These are phyloP conservation scores for Tipula helvola DNA, from an alignment of 2,888 invertebrate genomes.

Conservation along the genomic window DNA sequence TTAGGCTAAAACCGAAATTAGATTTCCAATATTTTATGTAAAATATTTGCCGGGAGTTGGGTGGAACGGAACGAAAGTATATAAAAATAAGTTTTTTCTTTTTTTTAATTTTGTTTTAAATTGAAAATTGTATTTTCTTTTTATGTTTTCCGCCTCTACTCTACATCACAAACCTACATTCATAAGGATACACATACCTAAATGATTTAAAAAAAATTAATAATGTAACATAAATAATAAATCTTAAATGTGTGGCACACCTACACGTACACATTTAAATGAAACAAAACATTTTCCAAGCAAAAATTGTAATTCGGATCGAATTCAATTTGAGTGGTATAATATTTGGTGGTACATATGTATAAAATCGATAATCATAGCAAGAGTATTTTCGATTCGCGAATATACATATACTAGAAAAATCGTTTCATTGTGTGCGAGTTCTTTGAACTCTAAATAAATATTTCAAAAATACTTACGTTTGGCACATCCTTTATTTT, in stretches of 20 bases:
- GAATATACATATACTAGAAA: background rate
- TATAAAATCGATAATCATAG: background rate
- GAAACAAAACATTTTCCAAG: background rate
- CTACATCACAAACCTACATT: background rate
- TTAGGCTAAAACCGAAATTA: background rate
- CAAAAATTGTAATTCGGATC: background rate
- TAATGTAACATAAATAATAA: background rate
- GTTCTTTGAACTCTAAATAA: background rate
- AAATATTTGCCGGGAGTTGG: background rate
- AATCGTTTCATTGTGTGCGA: background rate
- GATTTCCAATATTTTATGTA: background rate
- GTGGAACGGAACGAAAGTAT: background rate
- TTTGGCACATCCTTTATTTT: conserved; percentile 69
- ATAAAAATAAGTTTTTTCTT: background rate
- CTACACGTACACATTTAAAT: background rate
- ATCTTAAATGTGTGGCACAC: background rate
- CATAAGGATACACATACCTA: background rate
- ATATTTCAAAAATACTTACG: conserved; percentile 44
- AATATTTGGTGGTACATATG: no score
- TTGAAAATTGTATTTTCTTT: background rate
- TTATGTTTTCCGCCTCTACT: background rate
- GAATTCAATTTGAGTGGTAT: background rate
- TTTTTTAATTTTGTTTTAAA: background rate
- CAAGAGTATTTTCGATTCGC: background rate
- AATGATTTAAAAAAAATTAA: background rate